Conservation (phyloP, 1,140 invertebrate species). For the Coptotermes formosanus region DNA sequence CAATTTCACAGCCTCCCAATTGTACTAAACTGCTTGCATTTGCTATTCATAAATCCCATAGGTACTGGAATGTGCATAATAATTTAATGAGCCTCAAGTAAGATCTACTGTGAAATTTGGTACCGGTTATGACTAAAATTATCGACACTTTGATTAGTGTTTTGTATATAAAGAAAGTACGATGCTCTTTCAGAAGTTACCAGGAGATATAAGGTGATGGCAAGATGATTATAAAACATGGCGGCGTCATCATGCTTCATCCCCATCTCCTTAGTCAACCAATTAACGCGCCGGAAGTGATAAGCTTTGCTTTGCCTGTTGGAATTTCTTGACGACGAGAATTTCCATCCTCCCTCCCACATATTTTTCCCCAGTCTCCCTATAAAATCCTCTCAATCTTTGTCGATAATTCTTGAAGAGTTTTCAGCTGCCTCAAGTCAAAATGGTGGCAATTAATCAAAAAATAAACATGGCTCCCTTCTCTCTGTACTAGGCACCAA, state of each 20-base stretch:
- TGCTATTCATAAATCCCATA: too few relatives aligned
- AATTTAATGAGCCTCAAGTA: too few relatives aligned
- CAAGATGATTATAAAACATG: background rate
- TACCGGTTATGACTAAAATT: too few relatives aligned
- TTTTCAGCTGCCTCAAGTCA: slow-evolving; percentile 7
- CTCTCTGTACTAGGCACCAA: background rate
- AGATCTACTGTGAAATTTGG: too few relatives aligned
- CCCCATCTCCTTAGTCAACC: background rate
- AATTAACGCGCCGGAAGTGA: slow-evolving; percentile 2
- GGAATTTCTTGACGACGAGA: slow-evolving; percentile 3
- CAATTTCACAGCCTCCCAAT: too few relatives aligned
- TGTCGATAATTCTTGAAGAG: slow-evolving; percentile 12
- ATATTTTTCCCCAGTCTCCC: background rate
- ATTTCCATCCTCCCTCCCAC: background rate
- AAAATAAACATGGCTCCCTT: slow-evolving; percentile 15
- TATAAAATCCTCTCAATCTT: slow-evolving; percentile 17
- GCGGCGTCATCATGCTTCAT: background rate
- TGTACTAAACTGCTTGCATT: too few relatives aligned
- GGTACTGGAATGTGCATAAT: too few relatives aligned
- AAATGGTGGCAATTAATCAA: slow-evolving; percentile 19
- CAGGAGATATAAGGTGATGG: background rate
- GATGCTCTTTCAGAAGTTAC: too few relatives aligned
- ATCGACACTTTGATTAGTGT: too few relatives aligned
- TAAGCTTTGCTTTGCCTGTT: slow-evolving; percentile 15
- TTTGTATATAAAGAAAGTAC: too few relatives aligned